Evolutionary conservation across 2,888 invertebrate species (phyloP), one percentile per base, ranked within the genome.

Genomic region (Diogma glabrata): DNA sequence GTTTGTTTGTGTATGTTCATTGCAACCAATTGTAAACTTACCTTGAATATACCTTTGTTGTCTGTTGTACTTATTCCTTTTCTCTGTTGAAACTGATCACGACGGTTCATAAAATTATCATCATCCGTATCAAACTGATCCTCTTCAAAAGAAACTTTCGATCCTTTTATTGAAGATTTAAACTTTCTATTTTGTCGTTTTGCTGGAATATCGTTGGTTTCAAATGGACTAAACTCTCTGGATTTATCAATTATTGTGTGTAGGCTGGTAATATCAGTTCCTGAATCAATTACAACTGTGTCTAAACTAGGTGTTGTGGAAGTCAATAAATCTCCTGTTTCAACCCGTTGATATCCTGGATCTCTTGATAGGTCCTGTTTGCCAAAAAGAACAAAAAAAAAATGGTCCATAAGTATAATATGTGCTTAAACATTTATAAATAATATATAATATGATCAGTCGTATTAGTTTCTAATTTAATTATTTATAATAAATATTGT

Each of bases 281-380:
- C 48, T 9, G 30, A 33, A 48, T 58, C 59, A 40, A 57, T 54
- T 12, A 58, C 45, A 12, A 58, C 71, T 36, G 72, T 72, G 56
- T 78, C 78, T 54, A 80, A 65, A 54, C 78, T 78, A 20, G 79
- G 77, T 63, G 75, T 77, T 51, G 79, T 78, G 36, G 79, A 77
- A 28, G 75, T 68, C 2, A 79, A 67, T 24, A 75, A 74, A 45
- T 75, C 71, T 45, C 48, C 66, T 63, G 56, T 53, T 55, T 62
- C 59, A 20, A 70, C 70, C 49, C 69, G 63, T 17, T 66, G 66
- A 58, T 70, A 70, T 51, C 64, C 65, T 23, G 57, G 58, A 56
- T 59, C 54, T 17, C 54, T 53, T 47, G 54, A 57, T 46, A 59
- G 57, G 53, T 59, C 60, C 59, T 60, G 36, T 16, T 20, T n/a